Percentiles rank a stretch among this genome's conserved stretches.
Conservation (phyloP, 2,888 invertebrate species). For the Dynastes tityus region DNA sequence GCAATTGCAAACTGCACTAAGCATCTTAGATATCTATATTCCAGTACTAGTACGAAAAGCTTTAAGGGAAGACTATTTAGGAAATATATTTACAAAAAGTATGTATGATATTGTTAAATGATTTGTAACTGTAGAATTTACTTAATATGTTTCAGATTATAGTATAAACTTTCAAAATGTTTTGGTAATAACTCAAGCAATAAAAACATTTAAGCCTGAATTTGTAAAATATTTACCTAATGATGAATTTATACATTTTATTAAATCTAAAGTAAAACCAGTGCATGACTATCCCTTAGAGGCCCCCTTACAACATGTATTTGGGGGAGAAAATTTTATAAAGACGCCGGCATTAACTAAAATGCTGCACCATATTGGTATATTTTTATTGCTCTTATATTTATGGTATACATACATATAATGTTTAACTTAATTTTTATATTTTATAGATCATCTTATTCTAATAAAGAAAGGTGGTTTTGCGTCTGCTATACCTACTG, state of each 20-base stretch:
- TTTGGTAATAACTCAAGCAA: slow-evolving; percentile 74
- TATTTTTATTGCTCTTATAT: slow-evolving; percentile 18
- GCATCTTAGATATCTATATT: slow-evolving; percentile 75
- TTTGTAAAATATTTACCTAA: slow-evolving; percentile 68
- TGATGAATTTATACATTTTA: slow-evolving; percentile 67
- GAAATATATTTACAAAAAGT: slow-evolving; percentile 62
- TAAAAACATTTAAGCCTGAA: slow-evolving; percentile 63
- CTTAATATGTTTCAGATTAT: slow-evolving; percentile 50
- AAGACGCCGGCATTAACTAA: slow-evolving; percentile 73
- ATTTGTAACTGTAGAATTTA: slow-evolving; percentile 30
- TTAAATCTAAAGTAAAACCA: slow-evolving; percentile 66
- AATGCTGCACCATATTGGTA: slow-evolving; percentile 65
- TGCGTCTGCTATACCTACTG: slow-evolving; percentile 69
- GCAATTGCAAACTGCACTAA: slow-evolving; percentile 74
- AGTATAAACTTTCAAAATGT: slow-evolving; percentile 65
- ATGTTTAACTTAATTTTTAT: neutral
- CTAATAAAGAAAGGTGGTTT: slow-evolving; percentile 73
- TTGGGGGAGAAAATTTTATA: slow-evolving; percentile 76
- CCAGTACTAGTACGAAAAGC: slow-evolving; percentile 72
- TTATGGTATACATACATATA: neutral
- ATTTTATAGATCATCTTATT: slow-evolving; percentile 72
- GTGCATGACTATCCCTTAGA: slow-evolving; percentile 70
- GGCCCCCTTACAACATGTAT: slow-evolving; percentile 71
- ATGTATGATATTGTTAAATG: slow-evolving; percentile 52
- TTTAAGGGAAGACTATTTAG: slow-evolving; percentile 72